Evolutionary conservation across 2,888 invertebrate genomes (phyloP), one percentile per base, ranked within the genome.

Genomic region (Anthoptus insignis): DNA sequence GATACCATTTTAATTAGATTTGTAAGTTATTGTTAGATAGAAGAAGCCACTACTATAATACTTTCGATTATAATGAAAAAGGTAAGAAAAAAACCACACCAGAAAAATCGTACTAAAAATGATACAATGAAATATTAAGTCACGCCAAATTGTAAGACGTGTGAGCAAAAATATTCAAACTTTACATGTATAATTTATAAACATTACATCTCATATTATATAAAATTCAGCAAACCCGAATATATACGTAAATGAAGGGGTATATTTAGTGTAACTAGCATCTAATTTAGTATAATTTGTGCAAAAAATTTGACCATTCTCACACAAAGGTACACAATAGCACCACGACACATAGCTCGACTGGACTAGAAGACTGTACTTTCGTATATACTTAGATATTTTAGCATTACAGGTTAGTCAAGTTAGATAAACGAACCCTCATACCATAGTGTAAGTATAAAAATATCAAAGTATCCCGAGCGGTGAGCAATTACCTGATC

Each of bases 91-190:
- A 39, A 56, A 49, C 56, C 54, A 56, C 27, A 24, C 22, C 56
- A 57, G 34, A 3, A 58, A 34, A n/a, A 16, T 3, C n/a, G n/a
- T 47, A 24, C n/a, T 24, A 47, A 47, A 47, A 24, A 39, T 54
- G 37, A 13, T 4, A 37, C n/a, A 14, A n/a, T 32, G 19, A 47
- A 34, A 29, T 64, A 68, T 70, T 72, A 68, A 27, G 81, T 89
- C 88, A 91, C 91, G 89, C 91, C 91, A 90, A 91, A 84, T 84
- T 75, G 87, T 88, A 91, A 91, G 91, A 91, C 88, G 85, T 85
- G 85, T 90, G 91, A 91, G 91, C 90, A 87, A 82, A 32, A 53
- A 34, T 29, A 52, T 34, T 22, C 21, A 45, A 63, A 16, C 7
- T 24, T 49, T 58, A 57, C 5, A 14, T 24, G 24, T 39, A 54